Conservation (phyloP, 2,113 vertebrate species). For the Castor canadensis region DNA sequence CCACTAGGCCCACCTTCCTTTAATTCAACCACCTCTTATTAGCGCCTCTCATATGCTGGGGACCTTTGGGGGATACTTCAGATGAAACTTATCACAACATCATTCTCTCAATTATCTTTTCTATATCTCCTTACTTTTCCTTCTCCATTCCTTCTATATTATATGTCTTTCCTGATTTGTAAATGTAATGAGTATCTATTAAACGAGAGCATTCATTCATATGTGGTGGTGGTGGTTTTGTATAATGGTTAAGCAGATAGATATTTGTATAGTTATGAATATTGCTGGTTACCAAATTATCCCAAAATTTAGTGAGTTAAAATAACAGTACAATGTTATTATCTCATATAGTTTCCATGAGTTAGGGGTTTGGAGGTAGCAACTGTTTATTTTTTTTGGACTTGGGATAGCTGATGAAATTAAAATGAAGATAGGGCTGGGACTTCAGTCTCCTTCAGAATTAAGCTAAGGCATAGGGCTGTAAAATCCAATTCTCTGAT, state of each 20-base stretch:
- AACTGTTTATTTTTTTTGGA: not conserved
- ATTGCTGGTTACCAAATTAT: not conserved
- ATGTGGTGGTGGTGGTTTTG: not conserved
- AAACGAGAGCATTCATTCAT: not conserved
- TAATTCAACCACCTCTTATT: not conserved
- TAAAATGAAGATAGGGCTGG: not conserved
- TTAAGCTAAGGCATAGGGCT: not conserved
- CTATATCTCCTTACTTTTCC: not conserved
- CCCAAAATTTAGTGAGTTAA: not conserved
- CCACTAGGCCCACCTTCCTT: not conserved
- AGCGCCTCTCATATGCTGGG: too few relatives aligned
- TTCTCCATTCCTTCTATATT: not conserved
- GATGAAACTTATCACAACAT: not conserved
- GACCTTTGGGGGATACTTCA: not conserved
- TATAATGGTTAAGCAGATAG: not conserved
- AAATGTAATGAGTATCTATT: not conserved
- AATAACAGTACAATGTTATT: not conserved
- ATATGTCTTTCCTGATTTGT: not conserved
- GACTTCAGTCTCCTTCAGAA: not conserved
- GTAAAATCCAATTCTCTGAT: not conserved
- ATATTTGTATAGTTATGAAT: not conserved
- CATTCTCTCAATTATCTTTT: not conserved
- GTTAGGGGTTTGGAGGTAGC: not conserved
- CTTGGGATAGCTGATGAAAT: not conserved
- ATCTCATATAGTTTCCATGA: not conserved